These are phyloP conservation scores for Caranx ignobilis DNA, from an alignment of 2,113 vertebrate species.

Conservation along the genomic window DNA sequence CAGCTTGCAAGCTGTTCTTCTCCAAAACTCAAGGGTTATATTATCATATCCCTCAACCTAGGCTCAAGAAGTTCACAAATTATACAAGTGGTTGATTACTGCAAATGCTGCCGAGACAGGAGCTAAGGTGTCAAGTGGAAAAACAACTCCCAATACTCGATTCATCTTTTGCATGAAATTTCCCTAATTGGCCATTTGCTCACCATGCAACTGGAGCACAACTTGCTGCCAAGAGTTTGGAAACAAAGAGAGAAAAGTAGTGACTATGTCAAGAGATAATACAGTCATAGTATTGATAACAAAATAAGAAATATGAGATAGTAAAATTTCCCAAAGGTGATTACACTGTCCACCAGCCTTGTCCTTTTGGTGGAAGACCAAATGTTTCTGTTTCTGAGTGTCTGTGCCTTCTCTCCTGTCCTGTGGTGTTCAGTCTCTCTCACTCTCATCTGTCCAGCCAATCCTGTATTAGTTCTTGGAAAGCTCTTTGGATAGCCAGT, in stretches of 20 bases:
- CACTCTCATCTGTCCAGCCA: constrained; percentile 15
- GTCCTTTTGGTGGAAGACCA: constrained; percentile 54
- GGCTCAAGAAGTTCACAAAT: constrained; percentile 13
- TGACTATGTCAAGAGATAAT: constrained; percentile 35
- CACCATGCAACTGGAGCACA: constrained; percentile 43
- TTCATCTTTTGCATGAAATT: constrained; percentile 3
- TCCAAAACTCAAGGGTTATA: constrained; percentile 19
- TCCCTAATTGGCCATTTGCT: constrained; percentile 22
- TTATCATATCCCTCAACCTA: constrained; percentile 6
- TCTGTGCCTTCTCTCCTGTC: constrained; percentile 53
- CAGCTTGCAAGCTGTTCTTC: constrained; percentile 19
- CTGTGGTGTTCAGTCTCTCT: constrained; percentile 35
- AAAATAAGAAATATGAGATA: constrained; percentile 36
- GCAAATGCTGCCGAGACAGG: constrained; percentile 17
- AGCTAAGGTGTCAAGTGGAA: constrained; percentile 11
- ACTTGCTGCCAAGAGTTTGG: constrained; percentile 19
- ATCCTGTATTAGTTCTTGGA: constrained; percentile 81
- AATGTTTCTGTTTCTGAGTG: constrained; percentile 64
- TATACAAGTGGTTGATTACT: constrained; percentile 48
- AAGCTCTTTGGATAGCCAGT: constrained; percentile 93
- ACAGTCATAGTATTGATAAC: constrained; percentile 41
- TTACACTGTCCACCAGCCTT: constrained; percentile 62
- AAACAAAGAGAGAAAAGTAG: constrained; percentile 31
- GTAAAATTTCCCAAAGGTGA: constrained; percentile 55
- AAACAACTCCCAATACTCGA: constrained; percentile 10